These are phyloP conservation scores for Tethya wilhelma DNA, from an alignment of 37 sponge, comb jelly and placozoan genomes.

Conservation along the genomic window DNA sequence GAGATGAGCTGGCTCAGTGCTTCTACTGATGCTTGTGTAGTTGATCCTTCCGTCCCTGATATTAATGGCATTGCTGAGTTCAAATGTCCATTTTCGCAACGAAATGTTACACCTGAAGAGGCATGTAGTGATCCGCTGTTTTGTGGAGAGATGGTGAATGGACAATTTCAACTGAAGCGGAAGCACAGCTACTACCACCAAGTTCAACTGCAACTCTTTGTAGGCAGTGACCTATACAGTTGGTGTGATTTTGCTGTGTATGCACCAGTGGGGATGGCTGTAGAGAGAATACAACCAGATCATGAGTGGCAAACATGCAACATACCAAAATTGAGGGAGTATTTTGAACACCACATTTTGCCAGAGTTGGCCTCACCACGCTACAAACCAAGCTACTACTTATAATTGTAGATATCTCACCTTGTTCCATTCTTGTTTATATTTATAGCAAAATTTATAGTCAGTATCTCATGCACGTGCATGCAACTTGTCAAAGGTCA, in stretches of 20 bases:
- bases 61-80: slow-evolving; percentile 40
- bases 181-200: slow-evolving; percentile 64
- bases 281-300: slow-evolving; percentile 46
- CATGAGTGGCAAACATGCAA: slow-evolving; percentile 16
- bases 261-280: slow-evolving; percentile 31
- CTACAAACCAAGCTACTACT: slow-evolving; percentile 42
- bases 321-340: slow-evolving; percentile 31
- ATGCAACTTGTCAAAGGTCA: too few relatives aligned
- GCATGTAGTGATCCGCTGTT: slow-evolving; percentile 22
- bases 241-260: slow-evolving; percentile 62
- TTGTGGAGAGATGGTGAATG: slow-evolving; percentile 11
- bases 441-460: too few relatives aligned
- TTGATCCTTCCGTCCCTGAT: neutral
- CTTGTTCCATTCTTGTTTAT: neutral
- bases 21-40: slow-evolving; percentile 24
- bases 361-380: slow-evolving; percentile 41
- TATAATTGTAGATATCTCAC: too few relatives aligned
- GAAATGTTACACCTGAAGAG: slow-evolving; percentile 37
- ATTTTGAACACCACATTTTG: slow-evolving; percentile 28
- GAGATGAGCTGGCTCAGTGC: slow-evolving; percentile 22
- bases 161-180: slow-evolving; percentile 16
- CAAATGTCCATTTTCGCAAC: slow-evolving; percentile 57
- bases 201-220: slow-evolving; percentile 58
- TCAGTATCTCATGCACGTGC: neutral
- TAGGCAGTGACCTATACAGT: neutral